phyloP scores from a whole-genome alignment of 2,888 invertebrate genomes.

The Epiblema foenella region DNA sequence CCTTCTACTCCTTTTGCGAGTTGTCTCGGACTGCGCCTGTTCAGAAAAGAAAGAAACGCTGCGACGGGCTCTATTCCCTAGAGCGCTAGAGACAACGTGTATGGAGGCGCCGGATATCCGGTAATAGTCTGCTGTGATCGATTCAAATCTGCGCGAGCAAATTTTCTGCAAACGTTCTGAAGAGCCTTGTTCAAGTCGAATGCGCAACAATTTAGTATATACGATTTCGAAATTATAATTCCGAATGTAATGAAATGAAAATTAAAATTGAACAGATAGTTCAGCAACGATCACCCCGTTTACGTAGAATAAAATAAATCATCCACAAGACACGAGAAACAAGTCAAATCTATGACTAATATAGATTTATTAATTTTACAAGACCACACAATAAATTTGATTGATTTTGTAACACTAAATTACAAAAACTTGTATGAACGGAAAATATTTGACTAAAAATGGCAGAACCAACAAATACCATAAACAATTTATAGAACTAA shows the following conservation, averaged over 20 bases:
- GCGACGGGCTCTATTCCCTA: slow-evolving; percentile 80
- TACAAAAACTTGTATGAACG: slow-evolving; percentile 74
- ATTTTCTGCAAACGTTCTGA: slow-evolving; percentile 6
- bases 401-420: slow-evolving; percentile 65
- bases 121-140: slow-evolving; percentile 58
- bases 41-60: slow-evolving; percentile 84
- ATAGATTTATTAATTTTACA: slow-evolving; percentile 63
- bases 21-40: slow-evolving; percentile 84
- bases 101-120: slow-evolving; percentile 82
- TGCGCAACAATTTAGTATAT: slow-evolving; percentile 12
- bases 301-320: slow-evolving; percentile 18
- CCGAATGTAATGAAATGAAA: slow-evolving; percentile 11
- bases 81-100: slow-evolving; percentile 81
- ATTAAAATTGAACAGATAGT: slow-evolving; percentile 15
- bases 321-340: slow-evolving; percentile 45
- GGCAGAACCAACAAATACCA: slow-evolving; percentile 74
- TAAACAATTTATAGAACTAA: slow-evolving; percentile 55
- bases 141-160: slow-evolving; percentile 58
- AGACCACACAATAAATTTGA: slow-evolving; percentile 75
- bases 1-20: slow-evolving; percentile 85
- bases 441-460: slow-evolving; percentile 82
- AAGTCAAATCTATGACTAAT: slow-evolving; percentile 58
- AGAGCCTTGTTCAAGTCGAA: not conserved
- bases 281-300: slow-evolving; percentile 15
- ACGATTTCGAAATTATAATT: not conserved